These are phyloP conservation scores for Boulengerochromis microlepis DNA, from an alignment of 2,113 vertebrate genomes.

Conservation along the genomic window DNA sequence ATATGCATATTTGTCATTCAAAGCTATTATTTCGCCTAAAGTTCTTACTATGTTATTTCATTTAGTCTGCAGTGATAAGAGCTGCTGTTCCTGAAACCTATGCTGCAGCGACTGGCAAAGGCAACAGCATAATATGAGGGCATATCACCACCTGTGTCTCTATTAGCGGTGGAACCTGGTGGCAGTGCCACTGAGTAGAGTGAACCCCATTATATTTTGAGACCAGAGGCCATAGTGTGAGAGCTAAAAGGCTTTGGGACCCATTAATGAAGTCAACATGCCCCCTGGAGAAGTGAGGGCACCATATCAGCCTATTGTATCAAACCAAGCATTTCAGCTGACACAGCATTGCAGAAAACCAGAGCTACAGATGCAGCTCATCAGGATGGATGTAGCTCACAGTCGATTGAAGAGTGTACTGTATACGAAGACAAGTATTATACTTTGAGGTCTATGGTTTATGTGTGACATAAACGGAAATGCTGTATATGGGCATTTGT, in stretches of 20 bases:
- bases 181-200: conserved; percentile 2
- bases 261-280: conserved; percentile 52
- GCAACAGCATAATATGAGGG: conserved; percentile 33
- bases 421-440: not conserved
- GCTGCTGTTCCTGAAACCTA: not conserved
- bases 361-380: not conserved
- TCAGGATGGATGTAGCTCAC: not conserved
- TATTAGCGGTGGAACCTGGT: conserved; percentile 32
- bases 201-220: conserved; percentile 44
- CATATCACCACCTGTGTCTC: conserved; percentile 43
- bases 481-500: not conserved
- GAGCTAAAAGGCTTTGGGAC: conserved; percentile 45
- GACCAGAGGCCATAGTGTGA: conserved; percentile 38
- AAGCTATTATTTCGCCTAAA: conserved; percentile 53
- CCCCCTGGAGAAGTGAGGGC: not conserved
- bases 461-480: not conserved
- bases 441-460: not conserved
- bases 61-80: conserved; percentile 9
- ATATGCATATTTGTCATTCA: conserved; percentile 32
- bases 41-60: not conserved
- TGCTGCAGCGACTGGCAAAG: conserved; percentile 2
- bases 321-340: conserved; percentile 24
- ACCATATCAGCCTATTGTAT: conserved; percentile 31
- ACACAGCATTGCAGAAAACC: conserved; percentile 2
- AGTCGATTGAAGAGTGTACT: not conserved